Evolutionary conservation across 2,888 invertebrate genomes (phyloP), one percentile per base, ranked within the genome.

Genomic region (Thymelicus sylvestris): DNA sequence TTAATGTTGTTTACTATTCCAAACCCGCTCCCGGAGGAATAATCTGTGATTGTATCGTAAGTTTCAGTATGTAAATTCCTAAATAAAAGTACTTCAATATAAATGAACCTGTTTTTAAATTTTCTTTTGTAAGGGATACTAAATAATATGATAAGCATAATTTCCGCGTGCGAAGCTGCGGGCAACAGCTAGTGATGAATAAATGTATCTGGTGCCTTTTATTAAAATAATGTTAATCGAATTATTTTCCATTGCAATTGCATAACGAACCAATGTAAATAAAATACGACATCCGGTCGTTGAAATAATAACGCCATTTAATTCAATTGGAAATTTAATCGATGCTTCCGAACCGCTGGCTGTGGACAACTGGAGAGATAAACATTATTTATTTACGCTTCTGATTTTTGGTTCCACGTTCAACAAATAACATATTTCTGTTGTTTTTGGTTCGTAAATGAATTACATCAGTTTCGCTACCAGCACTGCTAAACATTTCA

Each of bases 311-410:
- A 55, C 24, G 24, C 24, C 19, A n/a, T 55, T 55, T 55, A 55
- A 55, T 55, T 55, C 55, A 55, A 55, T 24, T 55, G 57, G n/a
- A 38, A 66, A 47, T 66, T 66, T 66, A 57, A 59, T 59, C 57
- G 44, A 39, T 47, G 47, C 57, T 66, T 66, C 44, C 66, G 44
- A 6, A 57, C 31, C 66, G 24, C 41, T 57, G 66, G 24, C 7
- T 44, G 24, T 13, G 24, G 41, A 55, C 57, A 31, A 66, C 10
- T 55, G 24, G 10, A 24, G 15, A 55, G 55, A 55, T 55, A 55
- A 55, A 55, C 24, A 39, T 57, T 66, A 66, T 66, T 66, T 66
- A 57, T 66, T 59, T 59, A 44, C 24, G 44, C 55, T 66, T 2
- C n/a, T 5, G 47, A 66, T 44, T 57, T 66, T 66, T 66, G 19